phyloP scores from a whole-genome alignment of 2,797 vertebrate species.

The Sebastes alutus region DNA sequence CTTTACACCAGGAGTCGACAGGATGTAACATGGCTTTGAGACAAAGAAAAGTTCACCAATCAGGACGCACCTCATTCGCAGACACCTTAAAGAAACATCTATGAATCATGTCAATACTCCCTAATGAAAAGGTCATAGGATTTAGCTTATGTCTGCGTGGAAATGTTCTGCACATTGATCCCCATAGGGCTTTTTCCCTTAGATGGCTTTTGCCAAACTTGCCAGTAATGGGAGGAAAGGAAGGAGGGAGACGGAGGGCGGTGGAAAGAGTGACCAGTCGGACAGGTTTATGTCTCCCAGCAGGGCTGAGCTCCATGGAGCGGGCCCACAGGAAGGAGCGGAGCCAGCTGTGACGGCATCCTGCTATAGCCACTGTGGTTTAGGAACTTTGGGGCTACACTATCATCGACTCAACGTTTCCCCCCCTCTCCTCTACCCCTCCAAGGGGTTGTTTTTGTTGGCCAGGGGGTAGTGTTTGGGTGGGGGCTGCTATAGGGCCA shows the following conservation, averaged over 20 bases:
- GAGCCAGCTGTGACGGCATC: conserved; percentile 84
- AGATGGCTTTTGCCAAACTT: conserved; percentile 79
- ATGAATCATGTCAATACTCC: conserved; percentile 44
- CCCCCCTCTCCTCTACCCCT: conserved; percentile 67
- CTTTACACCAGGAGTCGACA: conserved; percentile 37
- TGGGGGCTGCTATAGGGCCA: conserved; percentile 65
- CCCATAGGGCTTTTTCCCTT: conserved; percentile 74
- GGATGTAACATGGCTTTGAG: conserved; percentile 37
- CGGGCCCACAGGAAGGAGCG: conserved; percentile 79
- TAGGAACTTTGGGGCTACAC: conserved; percentile 76
- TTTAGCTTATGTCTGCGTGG: conserved; percentile 76
- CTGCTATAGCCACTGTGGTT: conserved; percentile 73
- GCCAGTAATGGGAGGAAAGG: conserved; percentile 79
- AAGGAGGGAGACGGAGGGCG: conserved; percentile 76
- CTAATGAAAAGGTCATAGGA: conserved; percentile 69
- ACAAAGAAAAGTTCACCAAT: conserved; percentile 46
- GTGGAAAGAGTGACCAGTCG: conserved; percentile 85
- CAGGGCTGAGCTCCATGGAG: conserved; percentile 70
- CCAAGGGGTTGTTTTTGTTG: conserved; percentile 82
- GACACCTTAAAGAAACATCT: conserved; percentile 48
- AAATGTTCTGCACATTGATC: conserved; percentile 83
- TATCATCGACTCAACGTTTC: conserved; percentile 75
- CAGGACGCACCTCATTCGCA: conserved; percentile 32
- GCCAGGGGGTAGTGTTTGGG: conserved; percentile 76
- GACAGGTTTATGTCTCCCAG: conserved; percentile 85